Evolutionary conservation across 2,113 vertebrate genomes (phyloP).

Genomic region (Glaucomys volans): DNA sequence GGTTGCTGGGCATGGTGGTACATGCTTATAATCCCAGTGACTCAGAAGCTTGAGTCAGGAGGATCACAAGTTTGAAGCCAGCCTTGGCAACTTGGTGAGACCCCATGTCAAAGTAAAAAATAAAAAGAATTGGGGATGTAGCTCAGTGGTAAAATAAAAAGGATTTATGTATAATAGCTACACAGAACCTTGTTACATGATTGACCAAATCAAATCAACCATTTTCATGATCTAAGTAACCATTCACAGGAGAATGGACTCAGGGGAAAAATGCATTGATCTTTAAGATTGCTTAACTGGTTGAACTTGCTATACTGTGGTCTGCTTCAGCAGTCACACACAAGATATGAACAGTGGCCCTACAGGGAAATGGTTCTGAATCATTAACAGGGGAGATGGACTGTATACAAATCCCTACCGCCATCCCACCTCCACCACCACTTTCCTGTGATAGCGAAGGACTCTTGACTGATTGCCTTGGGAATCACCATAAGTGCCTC

Average conservation of each 20-base stretch:
- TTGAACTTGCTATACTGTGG: not conserved
- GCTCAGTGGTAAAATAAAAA: not conserved
- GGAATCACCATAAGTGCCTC: not conserved
- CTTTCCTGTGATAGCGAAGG: not conserved
- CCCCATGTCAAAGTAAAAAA: too few species aligned
- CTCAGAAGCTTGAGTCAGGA: too few species aligned
- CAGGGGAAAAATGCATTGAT: not conserved
- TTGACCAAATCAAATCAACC: not conserved
- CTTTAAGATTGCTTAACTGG: slow-evolving; percentile 19
- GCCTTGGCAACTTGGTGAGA: too few species aligned
- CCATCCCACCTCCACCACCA: not conserved
- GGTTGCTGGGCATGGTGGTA: too few species aligned
- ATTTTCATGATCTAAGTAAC: slow-evolving; percentile 39
- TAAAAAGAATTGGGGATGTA: too few species aligned
- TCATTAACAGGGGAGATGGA: not conserved
- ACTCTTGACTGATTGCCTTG: not conserved
- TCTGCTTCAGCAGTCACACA: not conserved
- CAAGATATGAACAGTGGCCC: not conserved
- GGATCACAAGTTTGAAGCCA: too few species aligned
- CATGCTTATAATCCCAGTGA: too few species aligned
- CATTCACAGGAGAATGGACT: not conserved
- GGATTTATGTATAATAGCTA: not conserved
- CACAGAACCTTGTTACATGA: not conserved
- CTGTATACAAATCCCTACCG: not conserved
- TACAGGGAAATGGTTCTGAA: slow-evolving; percentile 10